phyloP scores from a whole-genome alignment of 2,113 vertebrate species.

The Pterocles orientalis region DNA sequence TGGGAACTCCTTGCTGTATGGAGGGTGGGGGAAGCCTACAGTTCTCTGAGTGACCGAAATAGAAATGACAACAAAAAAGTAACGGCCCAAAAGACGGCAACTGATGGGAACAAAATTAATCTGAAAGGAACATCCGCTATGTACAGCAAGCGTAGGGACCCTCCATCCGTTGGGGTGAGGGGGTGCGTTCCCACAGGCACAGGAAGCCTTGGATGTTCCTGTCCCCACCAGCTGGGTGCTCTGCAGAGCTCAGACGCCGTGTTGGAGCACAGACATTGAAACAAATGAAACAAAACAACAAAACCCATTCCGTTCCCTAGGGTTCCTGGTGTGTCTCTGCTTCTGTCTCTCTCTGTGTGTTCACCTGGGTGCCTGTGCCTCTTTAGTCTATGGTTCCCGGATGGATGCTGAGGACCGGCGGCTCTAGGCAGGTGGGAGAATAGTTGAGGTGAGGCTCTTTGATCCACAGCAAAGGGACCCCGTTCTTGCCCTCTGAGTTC shows the following conservation, averaged over 20 bases:
- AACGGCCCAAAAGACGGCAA: constrained; percentile 24
- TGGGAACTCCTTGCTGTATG: constrained; percentile 24
- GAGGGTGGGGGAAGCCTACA: constrained; percentile 24
- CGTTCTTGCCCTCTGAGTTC: constrained; percentile 95
- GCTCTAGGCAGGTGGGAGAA: constrained; percentile 96
- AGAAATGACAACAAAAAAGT: background rate
- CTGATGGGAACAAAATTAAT: background rate
- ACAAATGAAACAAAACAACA: constrained; percentile 49
- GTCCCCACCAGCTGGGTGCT: background rate
- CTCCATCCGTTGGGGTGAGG: background rate
- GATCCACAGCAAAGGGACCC: constrained; percentile 97
- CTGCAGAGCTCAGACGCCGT: background rate
- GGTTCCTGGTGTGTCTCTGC: background rate
- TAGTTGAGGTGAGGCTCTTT: constrained; percentile 98
- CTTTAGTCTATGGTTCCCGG: constrained; percentile 94
- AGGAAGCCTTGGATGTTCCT: background rate
- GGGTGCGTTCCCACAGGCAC: background rate
- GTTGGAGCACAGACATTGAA: background rate
- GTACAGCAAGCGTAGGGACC: constrained; percentile 30
- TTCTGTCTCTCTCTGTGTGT: background rate
- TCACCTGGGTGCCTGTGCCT: background rate
- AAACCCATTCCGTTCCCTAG: constrained; percentile 22
- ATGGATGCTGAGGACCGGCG: constrained; percentile 94
- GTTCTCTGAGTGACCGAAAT: constrained; percentile 14
- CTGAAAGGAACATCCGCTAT: background rate